Evolutionary conservation across 2,113 vertebrate genomes (phyloP).

Genomic region (Hippotragus niger): DNA sequence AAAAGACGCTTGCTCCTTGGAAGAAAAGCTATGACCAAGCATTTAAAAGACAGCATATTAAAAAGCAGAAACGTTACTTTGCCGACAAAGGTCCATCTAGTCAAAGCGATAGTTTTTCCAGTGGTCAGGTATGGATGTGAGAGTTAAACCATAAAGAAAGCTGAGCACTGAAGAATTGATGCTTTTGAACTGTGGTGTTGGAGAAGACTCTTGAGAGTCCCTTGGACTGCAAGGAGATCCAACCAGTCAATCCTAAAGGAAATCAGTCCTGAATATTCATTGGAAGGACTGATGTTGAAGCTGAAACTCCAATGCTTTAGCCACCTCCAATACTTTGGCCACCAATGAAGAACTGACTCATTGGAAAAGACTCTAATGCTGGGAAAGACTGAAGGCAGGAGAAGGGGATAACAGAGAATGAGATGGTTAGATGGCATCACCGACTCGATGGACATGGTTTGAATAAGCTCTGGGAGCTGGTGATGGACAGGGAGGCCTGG

Average conservation of each 20-base stretch:
- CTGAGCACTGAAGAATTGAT: accelerated
- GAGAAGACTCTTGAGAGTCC: not conserved
- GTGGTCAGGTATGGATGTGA: not conserved
- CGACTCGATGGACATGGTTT: not conserved
- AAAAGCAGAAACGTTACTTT: not conserved
- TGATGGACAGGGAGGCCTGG: not conserved
- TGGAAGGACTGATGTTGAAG: not conserved
- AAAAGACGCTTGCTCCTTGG: not conserved
- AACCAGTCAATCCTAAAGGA: not conserved
- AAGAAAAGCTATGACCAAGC: not conserved
- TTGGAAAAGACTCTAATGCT: not conserved
- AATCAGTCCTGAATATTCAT: not conserved
- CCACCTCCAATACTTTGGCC: not conserved
- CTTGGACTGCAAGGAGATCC: not conserved
- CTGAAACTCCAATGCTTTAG: not conserved
- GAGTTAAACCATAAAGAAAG: not conserved
- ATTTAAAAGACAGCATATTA: not conserved
- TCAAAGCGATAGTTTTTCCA: not conserved
- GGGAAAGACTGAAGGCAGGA: not conserved
- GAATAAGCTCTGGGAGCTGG: not conserved
- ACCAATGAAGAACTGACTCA: not conserved
- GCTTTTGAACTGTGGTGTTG: not conserved
- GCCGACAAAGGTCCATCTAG: not conserved
- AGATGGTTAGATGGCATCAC: not conserved
- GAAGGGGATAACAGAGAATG: not conserved